A percentile compares a stretch with the other conserved stretches of the same genome.
Evolutionary conservation across 2,888 invertebrate genomes (phyloP).

Genomic region (Boloria selene): DNA sequence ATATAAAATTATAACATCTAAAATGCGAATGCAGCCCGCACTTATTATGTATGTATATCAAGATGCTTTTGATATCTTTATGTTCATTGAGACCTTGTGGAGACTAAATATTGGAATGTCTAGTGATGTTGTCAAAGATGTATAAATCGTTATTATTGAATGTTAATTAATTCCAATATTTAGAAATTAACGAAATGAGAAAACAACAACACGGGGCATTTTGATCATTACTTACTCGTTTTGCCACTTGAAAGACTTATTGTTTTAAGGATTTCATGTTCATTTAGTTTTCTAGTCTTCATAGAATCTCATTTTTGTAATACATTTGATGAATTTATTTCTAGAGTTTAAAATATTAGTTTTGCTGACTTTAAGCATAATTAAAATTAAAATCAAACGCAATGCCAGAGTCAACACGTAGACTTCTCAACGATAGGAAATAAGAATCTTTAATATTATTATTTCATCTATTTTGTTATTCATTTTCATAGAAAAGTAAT

Average conservation of each 20-base stretch:
- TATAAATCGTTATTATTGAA: slow-evolving; percentile 76
- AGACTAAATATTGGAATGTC: slow-evolving; percentile 76
- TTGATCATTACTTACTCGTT: slow-evolving; percentile 71
- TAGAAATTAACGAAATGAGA: slow-evolving; percentile 67
- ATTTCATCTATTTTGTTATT: slow-evolving; percentile 29
- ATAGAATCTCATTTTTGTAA: slow-evolving; percentile 76
- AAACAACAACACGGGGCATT: slow-evolving; percentile 74
- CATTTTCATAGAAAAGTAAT: slow-evolving; percentile 12
- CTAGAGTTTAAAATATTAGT: slow-evolving; percentile 60
- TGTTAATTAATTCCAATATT: slow-evolving; percentile 79
- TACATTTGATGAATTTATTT: slow-evolving; percentile 64
- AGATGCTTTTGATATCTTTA: slow-evolving; percentile 57
- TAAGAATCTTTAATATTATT: slow-evolving; percentile 10
- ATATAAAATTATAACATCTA: slow-evolving; percentile 41
- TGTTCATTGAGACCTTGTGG: slow-evolving; percentile 60
- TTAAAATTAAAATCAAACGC: slow-evolving; percentile 43
- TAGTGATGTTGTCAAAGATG: slow-evolving; percentile 71
- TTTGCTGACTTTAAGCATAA: slow-evolving; percentile 58
- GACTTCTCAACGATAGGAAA: not conserved
- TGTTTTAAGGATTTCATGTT: slow-evolving; percentile 80
- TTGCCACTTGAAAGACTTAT: slow-evolving; percentile 81
- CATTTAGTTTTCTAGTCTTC: slow-evolving; percentile 81
- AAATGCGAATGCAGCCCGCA: slow-evolving; percentile 58
- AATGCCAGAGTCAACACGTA: slow-evolving; percentile 51
- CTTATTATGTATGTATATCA: slow-evolving; percentile 46